A percentile compares a stretch with the other conserved stretches of the same genome.
These are phyloP conservation scores for Benthosema pterotum DNA, from an alignment of 2,797 vertebrate genomes.

Conservation along the genomic window DNA sequence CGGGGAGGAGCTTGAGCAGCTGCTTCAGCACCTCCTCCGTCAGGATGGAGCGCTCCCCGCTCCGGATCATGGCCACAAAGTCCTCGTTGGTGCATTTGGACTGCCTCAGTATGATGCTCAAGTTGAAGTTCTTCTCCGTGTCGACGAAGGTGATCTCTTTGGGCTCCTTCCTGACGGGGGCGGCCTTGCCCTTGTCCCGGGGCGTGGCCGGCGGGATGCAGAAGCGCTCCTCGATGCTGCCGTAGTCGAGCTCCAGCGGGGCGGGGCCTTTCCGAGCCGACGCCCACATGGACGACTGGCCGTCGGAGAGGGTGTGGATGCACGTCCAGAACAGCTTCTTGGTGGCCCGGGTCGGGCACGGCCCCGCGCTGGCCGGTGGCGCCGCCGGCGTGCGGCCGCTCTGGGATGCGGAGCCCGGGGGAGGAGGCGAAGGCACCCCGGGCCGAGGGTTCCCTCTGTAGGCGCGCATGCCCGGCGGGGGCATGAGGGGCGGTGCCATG, in stretches of 20 bases:
- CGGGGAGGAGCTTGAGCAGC: constrained; percentile 93
- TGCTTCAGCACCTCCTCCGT: constrained; percentile 94
- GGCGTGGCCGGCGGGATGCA: constrained; percentile 87
- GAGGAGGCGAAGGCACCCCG: constrained; percentile 71
- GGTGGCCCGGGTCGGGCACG: constrained; percentile 89
- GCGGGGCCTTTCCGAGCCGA: constrained; percentile 70
- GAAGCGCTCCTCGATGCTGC: constrained; percentile 96
- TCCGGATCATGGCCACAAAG: constrained; percentile 87
- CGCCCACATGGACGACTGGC: constrained; percentile 92
- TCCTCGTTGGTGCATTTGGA: constrained; percentile 94
- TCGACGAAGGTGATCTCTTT: constrained; percentile 99
- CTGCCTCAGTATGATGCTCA: constrained; percentile 98
- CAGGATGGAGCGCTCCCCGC: constrained; percentile 87
- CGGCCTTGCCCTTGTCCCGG: constrained; percentile 82
- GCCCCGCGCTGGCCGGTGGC: constrained; percentile 60
- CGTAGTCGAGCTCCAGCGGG: constrained; percentile 87
- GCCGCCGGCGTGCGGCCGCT: constrained; percentile 61
- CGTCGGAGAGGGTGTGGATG: constrained; percentile 84
- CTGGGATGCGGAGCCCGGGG: constrained; percentile 67
- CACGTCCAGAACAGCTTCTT: constrained; percentile 99
- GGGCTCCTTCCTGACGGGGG: constrained; percentile 87
- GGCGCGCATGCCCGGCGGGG: constrained; percentile 44
- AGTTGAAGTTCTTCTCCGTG: constrained; percentile 94
- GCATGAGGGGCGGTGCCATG: constrained; percentile 14
- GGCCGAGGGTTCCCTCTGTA: constrained; percentile 29